These are phyloP conservation scores for Tachuris rubrigastra DNA, from an alignment of 2,113 vertebrate genomes.

Conservation along the genomic window DNA sequence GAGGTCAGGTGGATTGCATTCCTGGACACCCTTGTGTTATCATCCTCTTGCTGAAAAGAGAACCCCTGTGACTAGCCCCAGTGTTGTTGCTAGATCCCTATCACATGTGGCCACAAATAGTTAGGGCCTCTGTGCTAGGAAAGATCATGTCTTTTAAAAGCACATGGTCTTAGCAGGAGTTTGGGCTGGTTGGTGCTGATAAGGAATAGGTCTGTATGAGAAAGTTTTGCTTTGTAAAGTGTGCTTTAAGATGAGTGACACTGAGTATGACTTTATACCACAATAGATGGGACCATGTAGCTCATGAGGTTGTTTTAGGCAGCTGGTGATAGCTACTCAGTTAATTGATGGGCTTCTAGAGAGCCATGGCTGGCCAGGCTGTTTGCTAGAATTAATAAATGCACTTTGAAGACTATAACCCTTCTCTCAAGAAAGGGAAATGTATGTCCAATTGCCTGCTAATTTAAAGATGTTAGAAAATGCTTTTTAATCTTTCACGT, in stretches of 20 bases:
- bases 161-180: not conserved
- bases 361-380: not conserved
- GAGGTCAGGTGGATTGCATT: not conserved
- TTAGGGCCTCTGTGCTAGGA: not conserved
- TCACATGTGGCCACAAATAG: not conserved
- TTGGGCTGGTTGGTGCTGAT: not conserved
- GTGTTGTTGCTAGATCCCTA: not conserved
- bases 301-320: rapidly evolving
- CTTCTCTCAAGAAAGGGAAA: not conserved
- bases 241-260: not conserved
- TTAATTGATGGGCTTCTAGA: not conserved
- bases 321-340: not conserved
- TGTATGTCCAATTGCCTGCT: not conserved
- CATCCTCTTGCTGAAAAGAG: not conserved
- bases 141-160: not conserved
- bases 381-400: not conserved
- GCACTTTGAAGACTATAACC: not conserved
- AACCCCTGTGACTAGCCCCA: not conserved
- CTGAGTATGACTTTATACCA: not conserved
- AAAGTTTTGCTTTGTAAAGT: not conserved
- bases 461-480: not conserved
- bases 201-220: not conserved
- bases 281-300: not conserved
- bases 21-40: not conserved
- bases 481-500: not conserved